Percentiles rank a stretch among this genome's conserved stretches.
phyloP scores from a whole-genome alignment of 2,113 vertebrate genomes.

The Perca schrenkii region DNA sequence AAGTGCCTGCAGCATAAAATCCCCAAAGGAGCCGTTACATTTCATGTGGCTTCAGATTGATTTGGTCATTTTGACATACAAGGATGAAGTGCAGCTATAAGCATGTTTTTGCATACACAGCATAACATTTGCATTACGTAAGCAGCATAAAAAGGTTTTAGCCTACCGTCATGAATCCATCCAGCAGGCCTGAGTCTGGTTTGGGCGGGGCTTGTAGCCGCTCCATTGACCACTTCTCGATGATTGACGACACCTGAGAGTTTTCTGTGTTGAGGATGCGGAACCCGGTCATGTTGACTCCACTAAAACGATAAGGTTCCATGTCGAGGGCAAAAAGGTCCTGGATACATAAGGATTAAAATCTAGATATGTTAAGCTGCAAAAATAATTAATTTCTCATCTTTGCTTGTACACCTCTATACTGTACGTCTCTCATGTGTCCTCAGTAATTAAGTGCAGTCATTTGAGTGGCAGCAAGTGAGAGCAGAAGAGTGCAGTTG shows the following conservation, averaged over 20 bases:
- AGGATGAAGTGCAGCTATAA: not conserved
- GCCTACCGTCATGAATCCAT: constrained; percentile 99
- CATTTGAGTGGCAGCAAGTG: constrained; percentile 25
- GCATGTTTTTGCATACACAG: constrained; percentile 34
- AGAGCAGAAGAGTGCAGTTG: constrained; percentile 28
- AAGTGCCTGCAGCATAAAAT: constrained; percentile 17
- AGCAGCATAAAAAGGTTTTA: constrained; percentile 6
- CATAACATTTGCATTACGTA: constrained; percentile 13
- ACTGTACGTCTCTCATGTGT: not conserved
- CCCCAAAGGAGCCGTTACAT: not conserved
- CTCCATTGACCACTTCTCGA: constrained; percentile 99
- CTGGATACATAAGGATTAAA: constrained; percentile 74
- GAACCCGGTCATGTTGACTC: constrained; percentile 99
- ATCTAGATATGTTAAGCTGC: not conserved
- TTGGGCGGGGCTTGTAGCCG: constrained; percentile 97
- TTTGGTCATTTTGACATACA: constrained; percentile 16
- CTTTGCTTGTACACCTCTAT: not conserved
- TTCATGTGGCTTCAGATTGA: constrained; percentile 19
- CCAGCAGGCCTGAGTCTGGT: constrained; percentile 97
- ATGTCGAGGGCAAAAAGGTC: constrained; percentile 97
- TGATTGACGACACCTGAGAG: constrained; percentile 95
- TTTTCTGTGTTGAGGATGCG: constrained; percentile 97
- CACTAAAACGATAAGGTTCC: constrained; percentile 97
- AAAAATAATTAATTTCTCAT: not conserved
- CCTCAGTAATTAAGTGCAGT: constrained; percentile 23